Evolutionary conservation across 2,888 invertebrate species (phyloP), one percentile per base, ranked within the genome.

Genomic region (Colostygia pectinataria): DNA sequence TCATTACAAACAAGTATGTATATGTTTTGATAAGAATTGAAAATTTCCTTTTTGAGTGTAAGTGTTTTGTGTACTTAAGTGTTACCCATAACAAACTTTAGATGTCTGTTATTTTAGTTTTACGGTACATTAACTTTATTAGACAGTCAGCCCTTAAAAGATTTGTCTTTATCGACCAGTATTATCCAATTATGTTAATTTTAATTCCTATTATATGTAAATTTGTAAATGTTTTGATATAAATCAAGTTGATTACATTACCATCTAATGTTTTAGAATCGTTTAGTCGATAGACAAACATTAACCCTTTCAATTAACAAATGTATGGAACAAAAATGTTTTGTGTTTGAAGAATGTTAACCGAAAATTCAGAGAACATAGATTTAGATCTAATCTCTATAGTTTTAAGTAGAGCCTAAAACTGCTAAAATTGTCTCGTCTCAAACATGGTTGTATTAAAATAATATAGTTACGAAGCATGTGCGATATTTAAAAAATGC

Each of bases 181-280:
- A 66, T 62, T 58, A 71, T 69, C 69, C 63, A 63, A 57, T 63
- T 61, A 61, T 59, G 53, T 55, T 51, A 55, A 72, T 71, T 71
- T 33, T 67, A 64, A 72, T 67, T 68, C 63, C 71, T 63, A 71
- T 72, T 72, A 69, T 72, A 71, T 72, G 71, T 65, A 66, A 69
- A 71, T 71, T 24, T 45, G 27, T 41, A 23, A 43, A 45, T 61
- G 57, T 59, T 68, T 59, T 44, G 56, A 61, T 56, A 54, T 55
- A 58, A 59, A 49, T 47, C 56, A 59, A 46, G 44, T 51, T 63
- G 65, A 63, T 67, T 58, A 57, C 63, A 64, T 66, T 67, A 61
- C 53, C 59, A 56, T 56, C 48, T 46, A 42, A 55, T 66, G 63
- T 58, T 55, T 55, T 53, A 57, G 52, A 49, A 54, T 33, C 28